Conservation (phyloP, 2,113 vertebrate species). For the Desmodus rotundus region DNA sequence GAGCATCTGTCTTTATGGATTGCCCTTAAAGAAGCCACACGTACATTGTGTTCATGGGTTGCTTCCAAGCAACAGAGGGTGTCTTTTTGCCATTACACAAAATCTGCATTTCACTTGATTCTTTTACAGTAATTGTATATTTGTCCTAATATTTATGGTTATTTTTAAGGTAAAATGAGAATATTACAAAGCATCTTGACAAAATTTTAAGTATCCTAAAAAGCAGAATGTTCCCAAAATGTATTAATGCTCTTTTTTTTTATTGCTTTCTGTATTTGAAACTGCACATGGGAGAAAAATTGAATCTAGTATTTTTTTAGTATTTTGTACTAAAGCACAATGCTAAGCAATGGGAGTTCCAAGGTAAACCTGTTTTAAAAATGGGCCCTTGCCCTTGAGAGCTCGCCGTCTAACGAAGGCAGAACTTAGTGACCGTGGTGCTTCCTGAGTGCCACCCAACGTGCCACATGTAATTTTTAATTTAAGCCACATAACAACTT, state of each 20-base stretch:
- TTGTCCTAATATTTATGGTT: not conserved
- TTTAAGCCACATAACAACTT: not conserved
- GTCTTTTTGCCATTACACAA: not conserved
- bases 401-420: not conserved
- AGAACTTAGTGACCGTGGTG: not conserved
- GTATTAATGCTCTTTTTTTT: not conserved
- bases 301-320: not conserved
- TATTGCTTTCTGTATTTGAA: not conserved
- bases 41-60: not conserved
- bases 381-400: not conserved
- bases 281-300: not conserved
- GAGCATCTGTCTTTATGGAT: not conserved
- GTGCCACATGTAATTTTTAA: not conserved
- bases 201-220: not conserved
- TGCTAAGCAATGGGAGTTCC: not conserved
- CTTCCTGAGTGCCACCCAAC: not conserved
- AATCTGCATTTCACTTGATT: not conserved
- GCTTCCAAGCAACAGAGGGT: not conserved
- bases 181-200: not conserved
- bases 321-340: not conserved
- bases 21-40: not conserved
- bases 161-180: conserved; percentile 21
- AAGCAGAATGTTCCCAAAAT: not conserved
- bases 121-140: not conserved
- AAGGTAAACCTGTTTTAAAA: not conserved